Base-by-base conservation (phyloP, 2,113 vertebrate genomes). In the Coregonus clupeaformis region DNA sequence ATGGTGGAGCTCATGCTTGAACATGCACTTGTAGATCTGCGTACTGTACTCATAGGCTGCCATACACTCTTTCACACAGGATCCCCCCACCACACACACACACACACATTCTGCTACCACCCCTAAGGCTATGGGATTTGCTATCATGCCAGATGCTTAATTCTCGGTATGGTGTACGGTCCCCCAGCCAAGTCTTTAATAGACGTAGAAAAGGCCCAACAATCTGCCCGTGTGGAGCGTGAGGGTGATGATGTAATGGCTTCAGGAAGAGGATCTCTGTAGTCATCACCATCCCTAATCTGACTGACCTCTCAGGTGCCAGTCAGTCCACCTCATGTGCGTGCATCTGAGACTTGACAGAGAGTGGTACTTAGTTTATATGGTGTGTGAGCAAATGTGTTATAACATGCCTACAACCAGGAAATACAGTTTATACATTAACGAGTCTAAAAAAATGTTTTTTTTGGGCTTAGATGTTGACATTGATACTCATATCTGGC, bases 61-160 rank as follows among this genome's bases (percentile, higher is more conserved):
- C 60, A 2, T 18, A 22, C 6, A 22, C 24, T 47, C 5, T n/a
- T 67, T 45, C 36, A 52, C 42, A 69, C 68, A 59, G 2, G n/a
- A 4, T 30, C 25, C n/a, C n/a, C n/a, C n/a, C n/a, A n/a, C n/a
- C n/a, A n/a, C n/a, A n/a, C n/a, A n/a, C n/a, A n/a, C n/a, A n/a
- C n/a, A 68, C 76, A 29, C 24, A 25, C 24, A 29, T 25, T 12
- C 12, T 63, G 16, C 6, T 63, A 6, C 29, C 22, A 42, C 45
- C 68, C 69, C 69, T 66, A 60, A 63, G 70, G 76, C 42, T 36
- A 47, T 71, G 63, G 69, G 74, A 73, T 80, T 72, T 76, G 74
- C 68, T 16, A 24, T 71, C 72, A 74, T 52, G 62, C 42, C 62
- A 27, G 42, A 5, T 30, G 68, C 72, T 79, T 71, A 70, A 67